These are phyloP conservation scores for Pachypsylla venusta DNA, from an alignment of 1,140 invertebrate genomes.

Conservation along the genomic window DNA sequence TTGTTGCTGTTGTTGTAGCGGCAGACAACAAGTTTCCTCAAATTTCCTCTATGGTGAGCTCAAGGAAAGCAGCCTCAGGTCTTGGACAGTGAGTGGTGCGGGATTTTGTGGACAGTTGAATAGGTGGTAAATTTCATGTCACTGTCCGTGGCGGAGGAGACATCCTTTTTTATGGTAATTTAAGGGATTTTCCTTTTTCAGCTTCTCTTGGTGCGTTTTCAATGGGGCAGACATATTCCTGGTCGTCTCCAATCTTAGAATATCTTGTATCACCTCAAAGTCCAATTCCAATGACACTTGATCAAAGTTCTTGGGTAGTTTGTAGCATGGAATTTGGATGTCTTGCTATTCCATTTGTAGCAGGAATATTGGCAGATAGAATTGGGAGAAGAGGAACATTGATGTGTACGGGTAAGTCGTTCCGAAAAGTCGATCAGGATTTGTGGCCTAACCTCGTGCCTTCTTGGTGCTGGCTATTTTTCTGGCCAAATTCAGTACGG, in stretches of 20 bases:
- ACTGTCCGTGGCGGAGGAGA: no score
- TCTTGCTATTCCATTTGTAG: constrained; percentile 16
- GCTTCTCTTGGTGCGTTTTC: constrained; percentile 29
- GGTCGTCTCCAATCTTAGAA: constrained; percentile 43
- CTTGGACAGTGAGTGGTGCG: not conserved
- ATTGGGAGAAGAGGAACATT: not conserved
- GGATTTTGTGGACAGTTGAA: not conserved
- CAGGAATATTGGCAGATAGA: not conserved
- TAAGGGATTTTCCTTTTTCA: no score
- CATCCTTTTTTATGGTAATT: no score
- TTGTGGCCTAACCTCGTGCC: not conserved
- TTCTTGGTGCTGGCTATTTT: not conserved
- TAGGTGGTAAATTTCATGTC: not conserved
- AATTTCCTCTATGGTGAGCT: not conserved
- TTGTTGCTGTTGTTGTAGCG: no score
- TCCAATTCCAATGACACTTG: constrained; percentile 35
- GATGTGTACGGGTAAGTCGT: not conserved
- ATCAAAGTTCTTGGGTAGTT: constrained; percentile 47
- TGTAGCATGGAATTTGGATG: constrained; percentile 37
- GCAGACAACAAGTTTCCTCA: not conserved
- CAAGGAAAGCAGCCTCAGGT: not conserved
- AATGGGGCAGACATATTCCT: constrained; percentile 31
- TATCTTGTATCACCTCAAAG: constrained; percentile 32
- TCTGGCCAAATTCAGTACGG: no score
- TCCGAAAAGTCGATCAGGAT: not conserved